Conservation (phyloP, 2,113 vertebrate species). For the Misgurnus anguillicaudatus region DNA sequence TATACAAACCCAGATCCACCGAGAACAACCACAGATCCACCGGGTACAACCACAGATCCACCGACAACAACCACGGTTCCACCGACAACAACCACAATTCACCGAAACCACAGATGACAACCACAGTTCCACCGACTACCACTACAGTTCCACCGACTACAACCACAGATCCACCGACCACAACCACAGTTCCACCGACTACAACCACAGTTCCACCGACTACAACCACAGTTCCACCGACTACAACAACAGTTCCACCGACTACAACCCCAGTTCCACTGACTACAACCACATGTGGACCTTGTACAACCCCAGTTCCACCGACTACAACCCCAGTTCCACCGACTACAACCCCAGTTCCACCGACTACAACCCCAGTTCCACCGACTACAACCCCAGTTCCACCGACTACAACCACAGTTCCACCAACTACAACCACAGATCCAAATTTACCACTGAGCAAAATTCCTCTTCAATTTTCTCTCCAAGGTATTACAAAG, state of each 20-base stretch:
- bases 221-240: not conserved
- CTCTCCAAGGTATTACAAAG: constrained; percentile 56
- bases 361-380: not conserved
- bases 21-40: not conserved
- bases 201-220: not conserved
- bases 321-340: no score
- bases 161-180: not conserved
- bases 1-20: not conserved
- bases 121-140: not conserved
- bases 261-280: not conserved
- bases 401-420: not conserved
- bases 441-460: constrained; percentile 44
- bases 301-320: fast-evolving
- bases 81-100: not conserved
- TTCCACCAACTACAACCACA: not conserved
- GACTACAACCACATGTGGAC: not conserved
- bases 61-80: not conserved
- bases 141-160: not conserved
- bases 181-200: not conserved
- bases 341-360: not conserved
- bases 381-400: not conserved
- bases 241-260: not conserved
- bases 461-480: constrained; percentile 67
- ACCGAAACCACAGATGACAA: not conserved
- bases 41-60: not conserved